phyloP scores from a whole-genome alignment of 2,888 invertebrate species.

The Drosophila cracens region DNA sequence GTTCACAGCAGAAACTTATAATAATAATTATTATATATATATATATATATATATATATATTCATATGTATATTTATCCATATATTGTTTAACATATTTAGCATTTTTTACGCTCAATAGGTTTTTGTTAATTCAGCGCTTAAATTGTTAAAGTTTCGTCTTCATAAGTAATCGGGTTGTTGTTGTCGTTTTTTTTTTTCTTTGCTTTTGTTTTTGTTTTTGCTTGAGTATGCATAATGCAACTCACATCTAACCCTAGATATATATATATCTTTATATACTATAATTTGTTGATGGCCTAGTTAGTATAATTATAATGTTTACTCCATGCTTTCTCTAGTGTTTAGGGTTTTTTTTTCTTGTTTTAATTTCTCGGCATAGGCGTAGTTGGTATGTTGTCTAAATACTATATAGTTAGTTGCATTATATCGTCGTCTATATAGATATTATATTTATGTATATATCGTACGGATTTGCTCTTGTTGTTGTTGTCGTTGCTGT shows the following conservation, averaged over 20 bases:
- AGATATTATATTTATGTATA: conserved; percentile 20
- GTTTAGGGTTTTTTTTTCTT: conserved; percentile 3
- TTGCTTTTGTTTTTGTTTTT: not conserved
- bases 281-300: conserved; percentile 75
- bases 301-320: conserved; percentile 57
- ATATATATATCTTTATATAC: conserved; percentile 27
- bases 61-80: conserved; percentile 17
- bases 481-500: conserved; percentile 50
- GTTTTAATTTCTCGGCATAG: conserved; percentile 41
- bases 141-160: conserved; percentile 41
- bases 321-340: conserved; percentile 48
- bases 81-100: conserved; percentile 27
- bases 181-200: not conserved
- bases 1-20: conserved; percentile 63
- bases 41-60: conserved; percentile 11
- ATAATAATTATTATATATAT: conserved; percentile 26
- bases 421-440: conserved; percentile 53
- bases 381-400: conserved; percentile 61
- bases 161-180: conserved; percentile 46
- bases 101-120: conserved; percentile 43
- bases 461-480: conserved; percentile 35
- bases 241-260: conserved; percentile 6
- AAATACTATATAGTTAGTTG: conserved; percentile 59
- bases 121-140: conserved; percentile 51
- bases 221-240: conserved; percentile 15